Base-by-base conservation (phyloP, 2,113 vertebrate species). In the Calypte anna region DNA sequence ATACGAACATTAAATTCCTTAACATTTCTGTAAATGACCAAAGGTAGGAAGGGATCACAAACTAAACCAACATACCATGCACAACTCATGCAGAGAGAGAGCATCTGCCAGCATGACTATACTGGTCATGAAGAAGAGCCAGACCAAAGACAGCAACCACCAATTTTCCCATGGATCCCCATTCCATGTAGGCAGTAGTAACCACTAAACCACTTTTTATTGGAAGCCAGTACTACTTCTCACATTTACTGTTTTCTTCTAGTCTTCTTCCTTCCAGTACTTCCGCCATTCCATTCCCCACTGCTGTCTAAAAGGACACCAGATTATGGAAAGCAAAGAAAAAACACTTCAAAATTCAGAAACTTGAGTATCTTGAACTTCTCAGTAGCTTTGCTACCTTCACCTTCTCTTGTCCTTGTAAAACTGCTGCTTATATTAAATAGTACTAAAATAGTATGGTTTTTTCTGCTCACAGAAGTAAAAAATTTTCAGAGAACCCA, bases 391-490 rank as follows among this genome's bases (percentile, higher is more conserved):
- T 4, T 50, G 64, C 61, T 55, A 57, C 15, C 36, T 51, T 53
- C 3, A 36, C n/a, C 14, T 55, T 53, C 33, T 27, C 21, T 24
- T 30, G 24, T 74, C 25, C 66, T 62, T 25, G 48, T 15, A 79
- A 55, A 79, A 55, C 48, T 54, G 14, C 44, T 80, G 22, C n/a
- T 91, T 84, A 5, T 31, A 77, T 46, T 61, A 73, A 27, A 50
- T 51, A 54, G 10, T 58, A 67, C 6, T 43, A 10, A 33, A 90
- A 85, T 6, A 74, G 17, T 33, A 72, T 2, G 2, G 19, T 3
- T 50, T 70, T 19, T 1, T 2, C 7, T 25, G 12, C 5, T 12
- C 22, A 8, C 12, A 19, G 3, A 57, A 82, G 23, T 0, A 72
- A 6, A 25, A 79, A 53, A 20, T 59, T 66, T 90, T 55, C 46